Conservation (phyloP, 2,113 vertebrate species). For the Silurus meridionalis region DNA sequence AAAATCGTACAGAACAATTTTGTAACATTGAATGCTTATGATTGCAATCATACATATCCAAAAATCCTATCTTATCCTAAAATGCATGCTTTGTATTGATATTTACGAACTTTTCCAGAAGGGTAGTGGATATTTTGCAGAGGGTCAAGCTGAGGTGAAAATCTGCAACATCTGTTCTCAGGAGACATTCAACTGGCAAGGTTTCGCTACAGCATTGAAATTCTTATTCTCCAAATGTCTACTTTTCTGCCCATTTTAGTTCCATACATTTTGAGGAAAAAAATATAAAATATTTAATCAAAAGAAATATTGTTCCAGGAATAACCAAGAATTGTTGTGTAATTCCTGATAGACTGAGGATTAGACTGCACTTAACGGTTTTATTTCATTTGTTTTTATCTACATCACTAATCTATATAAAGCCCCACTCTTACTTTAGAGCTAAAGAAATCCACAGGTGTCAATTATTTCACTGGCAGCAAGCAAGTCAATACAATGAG, state of each 20-base stretch:
- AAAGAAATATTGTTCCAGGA: too few species aligned
- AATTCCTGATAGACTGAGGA: not conserved
- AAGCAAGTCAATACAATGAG: not conserved
- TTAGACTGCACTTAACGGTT: not conserved
- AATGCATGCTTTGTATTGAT: too few species aligned
- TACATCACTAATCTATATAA: not conserved
- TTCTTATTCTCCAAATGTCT: not conserved
- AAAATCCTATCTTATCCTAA: too few species aligned
- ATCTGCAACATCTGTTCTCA: not conserved
- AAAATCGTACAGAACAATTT: not conserved
- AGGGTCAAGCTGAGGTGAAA: slow-evolving; percentile 6
- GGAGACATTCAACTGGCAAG: not conserved
- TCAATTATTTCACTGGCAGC: not conserved
- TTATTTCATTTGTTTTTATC: not conserved
- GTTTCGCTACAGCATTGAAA: not conserved
- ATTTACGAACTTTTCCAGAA: not conserved
- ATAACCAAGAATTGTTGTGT: too few species aligned
- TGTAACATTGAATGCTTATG: slow-evolving; percentile 7
- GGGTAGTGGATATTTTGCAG: not conserved
- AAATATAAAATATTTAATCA: too few species aligned
- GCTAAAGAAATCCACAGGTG: not conserved
- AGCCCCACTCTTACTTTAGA: not conserved
- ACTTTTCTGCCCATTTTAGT: not conserved
- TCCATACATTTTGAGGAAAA: not conserved
- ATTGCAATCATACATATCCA: not conserved